Evolutionary conservation across 23 tunicate species (phyloP).

Genomic region (Oikopleura vanhoeffeni): DNA sequence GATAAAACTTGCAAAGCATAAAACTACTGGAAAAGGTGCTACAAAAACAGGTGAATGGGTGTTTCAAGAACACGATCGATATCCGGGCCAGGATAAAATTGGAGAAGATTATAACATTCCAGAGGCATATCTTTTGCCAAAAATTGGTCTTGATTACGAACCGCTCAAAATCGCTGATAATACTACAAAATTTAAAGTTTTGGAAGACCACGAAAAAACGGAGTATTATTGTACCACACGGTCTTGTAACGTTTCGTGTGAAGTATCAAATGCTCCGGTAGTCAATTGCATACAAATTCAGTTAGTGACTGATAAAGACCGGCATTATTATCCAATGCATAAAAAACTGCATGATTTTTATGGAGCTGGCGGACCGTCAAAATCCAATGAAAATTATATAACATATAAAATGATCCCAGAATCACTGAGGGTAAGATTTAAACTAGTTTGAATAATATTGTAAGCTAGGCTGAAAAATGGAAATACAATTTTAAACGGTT

Average conservation of each 20-base stretch:
- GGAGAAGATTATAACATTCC: background rate
- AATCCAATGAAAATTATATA: background rate
- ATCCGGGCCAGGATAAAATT: background rate
- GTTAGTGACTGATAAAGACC: background rate
- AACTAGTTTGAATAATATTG: too few relatives aligned
- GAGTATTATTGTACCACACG: background rate
- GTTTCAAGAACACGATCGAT: background rate
- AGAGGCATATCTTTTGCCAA: background rate
- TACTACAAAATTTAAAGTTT: background rate
- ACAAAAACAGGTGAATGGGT: constrained; percentile 12
- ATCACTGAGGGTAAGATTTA: background rate
- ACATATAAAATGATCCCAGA: background rate
- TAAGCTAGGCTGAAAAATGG: too few relatives aligned
- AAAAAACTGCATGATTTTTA: background rate
- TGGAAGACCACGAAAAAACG: background rate
- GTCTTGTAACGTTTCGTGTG: background rate
- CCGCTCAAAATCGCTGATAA: background rate
- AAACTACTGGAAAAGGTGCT: constrained; percentile 4
- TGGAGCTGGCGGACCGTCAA: background rate
- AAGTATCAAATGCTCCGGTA: background rate
- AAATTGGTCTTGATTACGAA: background rate
- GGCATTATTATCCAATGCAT: background rate
- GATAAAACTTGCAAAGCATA: background rate
- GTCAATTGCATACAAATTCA: background rate
- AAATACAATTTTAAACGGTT: too few relatives aligned